A percentile compares a stretch with the other conserved stretches of the same genome.
Conservation (phyloP, 1,140 invertebrate genomes). For the Nephila pilipes region DNA sequence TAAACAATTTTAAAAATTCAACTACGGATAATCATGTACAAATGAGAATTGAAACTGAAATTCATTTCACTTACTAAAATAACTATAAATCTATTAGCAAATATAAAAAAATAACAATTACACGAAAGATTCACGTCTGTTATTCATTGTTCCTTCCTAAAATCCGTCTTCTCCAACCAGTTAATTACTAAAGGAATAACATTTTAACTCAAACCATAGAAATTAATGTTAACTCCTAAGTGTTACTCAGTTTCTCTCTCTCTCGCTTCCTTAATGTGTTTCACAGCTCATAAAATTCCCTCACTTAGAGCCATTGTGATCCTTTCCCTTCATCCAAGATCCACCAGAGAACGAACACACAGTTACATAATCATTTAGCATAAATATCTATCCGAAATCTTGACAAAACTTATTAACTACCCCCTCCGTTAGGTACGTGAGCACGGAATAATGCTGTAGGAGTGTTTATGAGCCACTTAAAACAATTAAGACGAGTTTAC, state of each 20-base stretch:
- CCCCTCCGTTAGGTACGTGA: slow-evolving; percentile 19
- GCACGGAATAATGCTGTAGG: slow-evolving; percentile 2
- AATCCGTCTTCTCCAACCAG: no score
- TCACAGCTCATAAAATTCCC: slow-evolving; percentile 28
- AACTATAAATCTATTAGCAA: no score
- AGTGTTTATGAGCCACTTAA: slow-evolving; percentile 21
- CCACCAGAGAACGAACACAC: not conserved
- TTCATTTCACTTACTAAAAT: no score
- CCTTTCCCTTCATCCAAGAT: not conserved
- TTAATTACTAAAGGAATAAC: no score
- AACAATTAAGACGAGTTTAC: slow-evolving; percentile 49
- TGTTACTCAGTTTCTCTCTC: not conserved
- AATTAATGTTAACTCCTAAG: no score
- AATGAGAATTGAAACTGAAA: no score
- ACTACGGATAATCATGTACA: no score
- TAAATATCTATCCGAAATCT: not conserved
- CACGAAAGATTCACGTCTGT: no score
- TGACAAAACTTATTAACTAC: not conserved
- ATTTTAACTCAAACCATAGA: no score
- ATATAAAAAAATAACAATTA: no score
- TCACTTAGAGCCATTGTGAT: not conserved
- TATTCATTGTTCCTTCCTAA: no score
- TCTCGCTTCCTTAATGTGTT: not conserved
- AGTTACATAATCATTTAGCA: not conserved
- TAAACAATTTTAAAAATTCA: no score